Base-by-base conservation (phyloP, 1,140 invertebrate genomes). In the Elymnias hypermnestra region DNA sequence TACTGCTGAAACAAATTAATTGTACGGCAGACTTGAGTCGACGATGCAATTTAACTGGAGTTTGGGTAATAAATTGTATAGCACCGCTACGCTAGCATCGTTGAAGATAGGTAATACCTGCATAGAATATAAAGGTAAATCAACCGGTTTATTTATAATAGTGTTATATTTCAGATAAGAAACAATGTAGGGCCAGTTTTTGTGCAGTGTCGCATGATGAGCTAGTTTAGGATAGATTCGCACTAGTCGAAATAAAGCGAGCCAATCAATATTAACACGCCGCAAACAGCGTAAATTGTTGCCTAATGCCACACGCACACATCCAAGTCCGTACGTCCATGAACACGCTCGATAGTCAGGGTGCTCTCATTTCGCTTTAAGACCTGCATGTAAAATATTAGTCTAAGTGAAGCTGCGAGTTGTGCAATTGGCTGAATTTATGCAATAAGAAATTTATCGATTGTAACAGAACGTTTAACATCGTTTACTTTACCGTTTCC, bases 191-290 rank as follows among this genome's bases (percentile, higher is more conserved):
- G 9, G 40, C 19, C 15, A 28, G 25, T 37, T 46, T 38, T 46
- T 21, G 25, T 41, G 33, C 19, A 31, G 40, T 37, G 40, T 50
- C 40, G 45, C 50, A 47, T 58, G 60, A 63, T 61, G 60, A 43
- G 52, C 58, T 67, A 64, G 67, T 78, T 78, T 65, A 63, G 65
- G 68, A 79, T 79, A 78, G 72, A 74, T 77, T 73, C 67, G 72
- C 69, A 65, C 70, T 63, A 76, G 78, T 74, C 70, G 72, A 83
- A 84, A 84, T 84, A 84, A 81, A 83, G 76, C 81, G 71, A 77
- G 74, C 81, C 76, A 83, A 84, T 84, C 81, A 84, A 84, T 84
- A 84, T 84, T 84, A 84, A 84, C 81, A 84, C 81, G 76, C 81
- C 78, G 75, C 81, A 84, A 84, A 84, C 78, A 83, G 76, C 81